Percentiles rank a stretch among this genome's conserved stretches.
Conservation (phyloP, 2,797 vertebrate genomes). For the Scyliorhinus canicula region DNA sequence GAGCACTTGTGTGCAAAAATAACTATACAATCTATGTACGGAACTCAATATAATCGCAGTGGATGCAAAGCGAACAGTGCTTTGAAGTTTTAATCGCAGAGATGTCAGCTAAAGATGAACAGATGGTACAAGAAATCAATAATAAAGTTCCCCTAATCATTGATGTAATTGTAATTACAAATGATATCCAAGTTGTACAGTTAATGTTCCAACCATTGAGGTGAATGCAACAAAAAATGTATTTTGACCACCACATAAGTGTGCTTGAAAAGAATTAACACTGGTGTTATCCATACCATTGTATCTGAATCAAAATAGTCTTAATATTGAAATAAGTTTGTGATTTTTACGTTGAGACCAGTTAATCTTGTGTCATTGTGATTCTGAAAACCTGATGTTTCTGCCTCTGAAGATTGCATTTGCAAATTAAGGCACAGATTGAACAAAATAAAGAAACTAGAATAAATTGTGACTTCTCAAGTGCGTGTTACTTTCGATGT, state of each 20-base stretch:
- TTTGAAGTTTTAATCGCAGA: not conserved
- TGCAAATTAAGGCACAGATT: not conserved
- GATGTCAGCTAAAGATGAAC: not conserved
- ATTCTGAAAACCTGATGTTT: not conserved
- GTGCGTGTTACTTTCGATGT: not conserved
- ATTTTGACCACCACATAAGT: not conserved
- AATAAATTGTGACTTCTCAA: not conserved
- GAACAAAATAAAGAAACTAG: not conserved
- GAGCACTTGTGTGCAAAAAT: not conserved
- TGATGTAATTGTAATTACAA: not conserved
- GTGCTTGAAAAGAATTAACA: not conserved
- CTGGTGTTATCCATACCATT: not conserved
- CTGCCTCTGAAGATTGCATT: not conserved
- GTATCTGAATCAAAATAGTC: not conserved
- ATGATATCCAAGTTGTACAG: not conserved
- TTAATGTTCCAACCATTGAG: not conserved
- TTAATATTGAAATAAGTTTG: not conserved
- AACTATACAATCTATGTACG: not conserved
- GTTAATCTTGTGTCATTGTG: not conserved
- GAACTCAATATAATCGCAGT: not conserved
- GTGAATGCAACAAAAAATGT: not conserved
- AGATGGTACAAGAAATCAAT: not conserved
- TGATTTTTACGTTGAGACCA: not conserved
- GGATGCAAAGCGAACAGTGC: not conserved
- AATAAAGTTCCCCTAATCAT: not conserved